These are phyloP conservation scores for Cryptomyrus ogoouensis DNA, from an alignment of 2,113 vertebrate species.

Conservation along the genomic window DNA sequence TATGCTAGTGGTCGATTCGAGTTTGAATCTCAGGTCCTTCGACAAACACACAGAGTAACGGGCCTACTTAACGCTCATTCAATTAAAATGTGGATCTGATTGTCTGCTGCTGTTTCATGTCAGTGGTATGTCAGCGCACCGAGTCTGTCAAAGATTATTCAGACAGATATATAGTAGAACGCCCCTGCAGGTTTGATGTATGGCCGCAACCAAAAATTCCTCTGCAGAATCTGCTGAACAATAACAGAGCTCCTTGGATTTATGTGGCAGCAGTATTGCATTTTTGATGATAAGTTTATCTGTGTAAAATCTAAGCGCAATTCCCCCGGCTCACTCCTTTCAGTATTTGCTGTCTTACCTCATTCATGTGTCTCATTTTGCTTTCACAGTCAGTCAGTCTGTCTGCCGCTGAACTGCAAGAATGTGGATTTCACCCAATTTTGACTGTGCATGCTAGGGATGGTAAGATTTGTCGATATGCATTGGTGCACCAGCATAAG, in stretches of 20 bases:
- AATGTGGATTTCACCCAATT: not conserved
- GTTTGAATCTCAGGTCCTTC: not conserved
- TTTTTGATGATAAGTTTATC: constrained; percentile 7
- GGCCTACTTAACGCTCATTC: not conserved
- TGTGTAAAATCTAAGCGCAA: not conserved
- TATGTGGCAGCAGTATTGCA: not conserved
- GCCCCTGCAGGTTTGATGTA: not conserved
- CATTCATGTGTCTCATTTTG: not conserved
- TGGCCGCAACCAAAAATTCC: not conserved
- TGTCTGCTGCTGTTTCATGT: not conserved
- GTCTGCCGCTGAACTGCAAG: not conserved
- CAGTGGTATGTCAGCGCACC: not conserved
- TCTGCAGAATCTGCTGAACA: not conserved
- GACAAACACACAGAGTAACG: not conserved
- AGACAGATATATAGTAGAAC: not conserved
- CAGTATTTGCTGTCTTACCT: not conserved
- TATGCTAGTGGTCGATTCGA: not conserved
- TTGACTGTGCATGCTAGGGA: not conserved
- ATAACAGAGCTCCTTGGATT: not conserved
- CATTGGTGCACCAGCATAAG: not conserved
- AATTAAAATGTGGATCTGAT: not conserved
- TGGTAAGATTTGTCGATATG: not conserved
- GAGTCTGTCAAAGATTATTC: not conserved
- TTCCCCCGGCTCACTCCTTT: not conserved
- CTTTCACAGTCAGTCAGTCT: not conserved